Conservation (phyloP, 2,888 invertebrate species). For the Cyaniris semiargus region DNA sequence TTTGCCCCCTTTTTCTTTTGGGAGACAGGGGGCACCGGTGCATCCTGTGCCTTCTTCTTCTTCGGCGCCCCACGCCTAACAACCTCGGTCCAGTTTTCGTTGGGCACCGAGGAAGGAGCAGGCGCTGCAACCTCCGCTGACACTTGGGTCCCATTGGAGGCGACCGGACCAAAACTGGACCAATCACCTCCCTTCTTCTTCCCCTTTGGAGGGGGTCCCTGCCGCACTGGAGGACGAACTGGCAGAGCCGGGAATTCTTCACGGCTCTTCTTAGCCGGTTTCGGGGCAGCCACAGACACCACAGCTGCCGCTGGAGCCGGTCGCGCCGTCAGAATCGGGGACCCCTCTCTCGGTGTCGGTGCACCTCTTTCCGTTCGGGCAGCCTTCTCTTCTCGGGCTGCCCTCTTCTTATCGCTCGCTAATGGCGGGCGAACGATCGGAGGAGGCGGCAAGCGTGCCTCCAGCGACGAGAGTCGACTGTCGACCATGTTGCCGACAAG, state of each 20-base stretch:
- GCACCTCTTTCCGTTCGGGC: no score
- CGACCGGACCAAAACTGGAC: constrained; percentile 14
- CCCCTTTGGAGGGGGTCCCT: not conserved
- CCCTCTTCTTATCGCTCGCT: not conserved
- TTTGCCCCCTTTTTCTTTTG: not conserved
- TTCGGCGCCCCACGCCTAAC: not conserved
- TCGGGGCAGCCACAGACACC: not conserved
- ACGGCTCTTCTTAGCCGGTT: not conserved
- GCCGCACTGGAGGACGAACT: not conserved
- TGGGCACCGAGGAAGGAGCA: not conserved
- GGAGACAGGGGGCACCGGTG: not conserved
- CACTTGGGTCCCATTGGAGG: not conserved
- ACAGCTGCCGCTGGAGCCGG: no score
- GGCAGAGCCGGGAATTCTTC: not conserved
- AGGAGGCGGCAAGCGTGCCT: not conserved
- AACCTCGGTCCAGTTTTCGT: not conserved
- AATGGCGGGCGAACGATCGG: not conserved
- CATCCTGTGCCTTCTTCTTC: constrained; percentile 4
- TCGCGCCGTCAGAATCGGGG: not conserved
- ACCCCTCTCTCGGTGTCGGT: not conserved
- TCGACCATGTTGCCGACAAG: not conserved
- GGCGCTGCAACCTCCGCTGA: not conserved
- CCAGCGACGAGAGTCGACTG: not conserved
- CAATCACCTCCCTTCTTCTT: not conserved
- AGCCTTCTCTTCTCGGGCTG: not conserved